Base-by-base conservation (phyloP, 2,888 invertebrate genomes). In the Trilocha varians region DNA sequence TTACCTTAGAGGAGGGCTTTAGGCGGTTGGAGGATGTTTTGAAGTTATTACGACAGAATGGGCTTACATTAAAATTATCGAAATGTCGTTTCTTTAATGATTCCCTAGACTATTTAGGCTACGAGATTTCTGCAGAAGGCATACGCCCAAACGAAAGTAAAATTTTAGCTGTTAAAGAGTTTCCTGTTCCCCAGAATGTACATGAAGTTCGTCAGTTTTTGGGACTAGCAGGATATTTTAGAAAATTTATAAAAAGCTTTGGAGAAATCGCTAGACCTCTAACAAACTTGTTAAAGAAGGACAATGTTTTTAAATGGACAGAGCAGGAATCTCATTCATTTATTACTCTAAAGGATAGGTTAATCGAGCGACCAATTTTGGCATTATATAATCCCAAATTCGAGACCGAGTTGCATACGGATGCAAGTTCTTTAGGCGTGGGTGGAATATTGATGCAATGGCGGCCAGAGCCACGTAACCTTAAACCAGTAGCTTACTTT, bases 1-100 rank as follows among this genome's bases (percentile, higher is more conserved):
- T 32, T 1, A 32, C 43, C 0, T 39, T 56, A 25, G 32, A 42
- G 0, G 46, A 61, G 15, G 57, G 57, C 0, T 5, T 63, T 0
- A 0, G 3, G 0, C 16, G 51, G 3, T 18, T 61, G 6, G 45
- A 50, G 11, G 34, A 45, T n/a, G 49, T 49, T 0, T 16, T 57
- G 1, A 5, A 16, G 1, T 6, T 53, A 0, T 17, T 57, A 5
- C 4, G 3, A 11, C 16, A 42, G 32, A 45, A 38, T 1, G 44
- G 44, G 0, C 11, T 57, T 0, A 63, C 62, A 0, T 16, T 65
- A 0, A 59, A 57, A 13, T 11, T 59, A 1, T 32, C 16, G 0
- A 67, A 68, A 35, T 66, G 63, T 41, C 8, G 13, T 11, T 43
- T 43, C 16, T 38, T 43, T 16, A 14, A 43, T 14, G 38, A 16